Conservation (phyloP, 2,888 invertebrate genomes). For the Ceraclea dissimilis region DNA sequence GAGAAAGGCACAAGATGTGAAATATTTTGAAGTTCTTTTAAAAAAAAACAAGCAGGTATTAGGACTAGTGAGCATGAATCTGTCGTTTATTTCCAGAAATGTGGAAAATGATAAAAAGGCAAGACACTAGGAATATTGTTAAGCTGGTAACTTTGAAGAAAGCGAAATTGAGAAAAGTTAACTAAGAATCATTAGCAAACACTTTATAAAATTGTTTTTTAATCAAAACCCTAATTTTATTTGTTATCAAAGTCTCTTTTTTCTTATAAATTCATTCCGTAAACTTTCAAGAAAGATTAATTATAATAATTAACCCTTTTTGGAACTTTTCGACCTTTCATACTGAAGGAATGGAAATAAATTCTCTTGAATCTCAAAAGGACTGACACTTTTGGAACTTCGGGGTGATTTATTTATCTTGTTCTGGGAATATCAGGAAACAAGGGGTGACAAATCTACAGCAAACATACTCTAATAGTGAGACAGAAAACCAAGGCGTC, state of each 20-base stretch:
- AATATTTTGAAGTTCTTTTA: no score
- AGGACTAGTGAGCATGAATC: no score
- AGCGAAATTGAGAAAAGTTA: no score
- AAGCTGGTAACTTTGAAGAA: no score
- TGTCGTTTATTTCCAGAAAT: no score
- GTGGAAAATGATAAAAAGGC: no score
- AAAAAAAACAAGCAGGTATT: no score
- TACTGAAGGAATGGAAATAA: neutral
- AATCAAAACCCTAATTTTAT: neutral
- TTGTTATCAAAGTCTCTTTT: neutral
- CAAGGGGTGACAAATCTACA: no score
- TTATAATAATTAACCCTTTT: slow-evolving; percentile 1
- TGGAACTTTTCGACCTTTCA: neutral
- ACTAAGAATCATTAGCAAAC: neutral
- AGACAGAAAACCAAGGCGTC: no score
- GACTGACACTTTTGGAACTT: neutral
- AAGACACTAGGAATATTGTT: no score
- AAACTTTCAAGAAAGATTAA: neutral
- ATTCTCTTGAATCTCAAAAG: neutral
- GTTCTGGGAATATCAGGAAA: neutral
- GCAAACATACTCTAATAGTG: no score
- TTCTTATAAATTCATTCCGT: neutral
- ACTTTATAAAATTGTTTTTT: neutral
- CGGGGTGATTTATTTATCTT: neutral
- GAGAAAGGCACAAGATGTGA: no score